phyloP scores from a whole-genome alignment of 2,113 vertebrate species.

The Leucosticte australis region DNA sequence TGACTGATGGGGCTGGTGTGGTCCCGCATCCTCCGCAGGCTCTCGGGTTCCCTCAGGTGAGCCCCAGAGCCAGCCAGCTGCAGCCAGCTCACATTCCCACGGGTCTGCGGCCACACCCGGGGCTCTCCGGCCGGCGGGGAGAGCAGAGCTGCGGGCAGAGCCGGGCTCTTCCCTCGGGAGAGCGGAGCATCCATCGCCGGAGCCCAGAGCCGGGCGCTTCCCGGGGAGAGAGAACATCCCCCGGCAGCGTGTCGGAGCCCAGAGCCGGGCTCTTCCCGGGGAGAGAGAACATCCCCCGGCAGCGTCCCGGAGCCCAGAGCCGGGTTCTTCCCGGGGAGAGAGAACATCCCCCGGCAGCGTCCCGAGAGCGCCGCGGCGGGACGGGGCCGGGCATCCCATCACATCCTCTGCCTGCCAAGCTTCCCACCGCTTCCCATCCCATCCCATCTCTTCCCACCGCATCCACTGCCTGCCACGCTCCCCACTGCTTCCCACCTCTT shows the following conservation, averaged over 20 bases:
- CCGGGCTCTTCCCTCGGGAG: background rate
- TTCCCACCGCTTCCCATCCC: no score
- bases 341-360: no score
- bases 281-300: no score
- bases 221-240: no score
- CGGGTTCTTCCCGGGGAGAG: no score
- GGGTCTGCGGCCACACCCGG: accelerated
- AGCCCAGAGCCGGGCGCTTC: no score
- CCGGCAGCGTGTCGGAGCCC: no score
- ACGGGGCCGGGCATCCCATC: background rate
- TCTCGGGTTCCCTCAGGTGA: background rate
- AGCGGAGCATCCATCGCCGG: accelerated
- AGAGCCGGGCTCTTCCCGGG: no score
- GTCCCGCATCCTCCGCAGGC: background rate
- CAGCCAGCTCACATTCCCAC: background rate
- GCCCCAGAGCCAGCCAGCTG: background rate
- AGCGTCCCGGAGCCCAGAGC: no score
- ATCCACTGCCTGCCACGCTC: accelerated
- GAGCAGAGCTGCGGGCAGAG: background rate
- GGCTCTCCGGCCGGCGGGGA: no score
- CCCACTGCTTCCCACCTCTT: background rate
- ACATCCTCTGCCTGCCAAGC: no score
- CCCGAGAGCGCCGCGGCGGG: no score
- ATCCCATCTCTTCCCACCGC: background rate
- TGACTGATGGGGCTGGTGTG: accelerated